These are phyloP conservation scores for Cetoscarus ocellatus DNA, from an alignment of 2,797 vertebrate genomes.

Conservation along the genomic window DNA sequence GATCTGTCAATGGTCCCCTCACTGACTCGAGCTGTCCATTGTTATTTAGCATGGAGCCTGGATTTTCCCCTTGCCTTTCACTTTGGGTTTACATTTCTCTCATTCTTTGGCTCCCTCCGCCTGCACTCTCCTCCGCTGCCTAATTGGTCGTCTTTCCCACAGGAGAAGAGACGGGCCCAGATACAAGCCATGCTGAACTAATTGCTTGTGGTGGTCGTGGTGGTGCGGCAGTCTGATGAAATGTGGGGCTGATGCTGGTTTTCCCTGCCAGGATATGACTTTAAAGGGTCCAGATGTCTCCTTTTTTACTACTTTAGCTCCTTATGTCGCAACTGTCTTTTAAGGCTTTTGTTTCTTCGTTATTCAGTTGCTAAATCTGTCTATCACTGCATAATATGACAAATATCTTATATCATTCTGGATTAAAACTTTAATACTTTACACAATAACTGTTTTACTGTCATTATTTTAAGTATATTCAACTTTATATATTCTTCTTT, in stretches of 20 bases:
- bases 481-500: no score
- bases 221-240: slow-evolving; percentile 66
- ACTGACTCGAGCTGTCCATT: slow-evolving; percentile 56
- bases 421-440: no score
- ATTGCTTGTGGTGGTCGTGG: slow-evolving; percentile 64
- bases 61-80: slow-evolving; percentile 63
- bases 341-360: slow-evolving; percentile 14
- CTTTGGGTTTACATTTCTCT: slow-evolving; percentile 81
- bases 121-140: slow-evolving; percentile 42
- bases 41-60: slow-evolving; percentile 61
- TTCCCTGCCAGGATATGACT: slow-evolving; percentile 38
- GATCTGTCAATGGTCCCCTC: slow-evolving; percentile 37
- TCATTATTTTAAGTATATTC: no score
- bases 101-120: slow-evolving; percentile 76
- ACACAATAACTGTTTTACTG: no score
- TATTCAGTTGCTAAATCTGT: background rate
- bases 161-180: slow-evolving; percentile 60
- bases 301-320: slow-evolving; percentile 11
- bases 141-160: slow-evolving; percentile 72
- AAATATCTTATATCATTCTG: no score
- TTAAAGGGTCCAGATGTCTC: slow-evolving; percentile 55
- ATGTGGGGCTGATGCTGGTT: slow-evolving; percentile 48
- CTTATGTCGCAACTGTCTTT: slow-evolving; percentile 1
- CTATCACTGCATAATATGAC: background rate
- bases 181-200: slow-evolving; percentile 73